Conservation (phyloP, 2,888 invertebrate genomes). For the Neoscelio sp. region DNA sequence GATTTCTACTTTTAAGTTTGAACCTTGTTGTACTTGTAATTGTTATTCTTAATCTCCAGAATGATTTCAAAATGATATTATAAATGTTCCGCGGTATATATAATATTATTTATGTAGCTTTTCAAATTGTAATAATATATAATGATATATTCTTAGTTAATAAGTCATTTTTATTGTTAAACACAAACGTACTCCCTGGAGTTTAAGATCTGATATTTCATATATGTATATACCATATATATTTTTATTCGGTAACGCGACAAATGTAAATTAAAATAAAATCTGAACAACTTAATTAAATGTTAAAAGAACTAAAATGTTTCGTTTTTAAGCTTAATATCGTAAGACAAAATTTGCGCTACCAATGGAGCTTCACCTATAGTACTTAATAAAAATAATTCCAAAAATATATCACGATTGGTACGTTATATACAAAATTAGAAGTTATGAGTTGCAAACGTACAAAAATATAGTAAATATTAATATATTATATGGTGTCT, state of each 20-base stretch:
- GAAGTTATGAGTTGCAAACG: too few relatives aligned
- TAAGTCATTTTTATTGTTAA: conserved; percentile 35
- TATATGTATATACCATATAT: conserved; percentile 47
- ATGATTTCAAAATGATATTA: conserved; percentile 9
- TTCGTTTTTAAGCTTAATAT: conserved; percentile 27
- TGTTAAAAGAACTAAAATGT: conserved; percentile 8
- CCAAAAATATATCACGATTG: conserved; percentile 17
- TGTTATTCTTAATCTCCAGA: conserved; percentile 18
- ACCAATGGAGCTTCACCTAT: conserved; percentile 29
- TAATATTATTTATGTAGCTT: conserved; percentile 21
- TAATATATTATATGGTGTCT: too few relatives aligned
- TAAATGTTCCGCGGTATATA: neutral
- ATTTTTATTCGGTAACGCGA: conserved; percentile 29
- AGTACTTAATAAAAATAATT: conserved; percentile 19
- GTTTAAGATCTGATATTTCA: conserved; percentile 32
- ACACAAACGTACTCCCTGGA: conserved; percentile 9
- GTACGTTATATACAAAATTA: conserved; percentile 44
- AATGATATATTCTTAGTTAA: conserved; percentile 31
- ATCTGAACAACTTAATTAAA: conserved; percentile 27
- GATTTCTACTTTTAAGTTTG: neutral
- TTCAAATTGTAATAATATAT: neutral
- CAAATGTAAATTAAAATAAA: conserved; percentile 37
- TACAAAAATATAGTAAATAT: too few relatives aligned
- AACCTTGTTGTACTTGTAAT: conserved; percentile 10
- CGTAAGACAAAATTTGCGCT: conserved; percentile 33